Percentiles rank a stretch among this genome's conserved stretches.
Conservation (phyloP, 2,797 vertebrate genomes). For the Antennarius maculatus region DNA sequence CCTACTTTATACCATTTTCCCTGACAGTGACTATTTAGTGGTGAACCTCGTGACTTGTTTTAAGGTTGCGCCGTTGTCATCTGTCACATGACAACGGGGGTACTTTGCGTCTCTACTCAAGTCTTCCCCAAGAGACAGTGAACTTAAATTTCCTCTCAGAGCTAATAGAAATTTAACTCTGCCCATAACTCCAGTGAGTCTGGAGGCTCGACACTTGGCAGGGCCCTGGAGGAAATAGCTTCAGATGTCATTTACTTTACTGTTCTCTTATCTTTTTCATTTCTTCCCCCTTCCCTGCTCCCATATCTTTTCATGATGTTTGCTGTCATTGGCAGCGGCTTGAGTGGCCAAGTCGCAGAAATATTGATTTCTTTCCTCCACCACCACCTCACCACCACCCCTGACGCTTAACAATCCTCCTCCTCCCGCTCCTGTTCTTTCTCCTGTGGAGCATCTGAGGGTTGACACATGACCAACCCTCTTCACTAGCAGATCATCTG, state of each 20-base stretch:
- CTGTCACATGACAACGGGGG: slow-evolving; percentile 76
- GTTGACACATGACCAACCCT: slow-evolving; percentile 62
- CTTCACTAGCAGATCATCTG: slow-evolving; percentile 55
- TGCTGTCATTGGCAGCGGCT: slow-evolving; percentile 82
- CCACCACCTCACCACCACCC: slow-evolving; percentile 4
- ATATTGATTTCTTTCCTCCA: slow-evolving; percentile 79
- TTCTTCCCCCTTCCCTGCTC: slow-evolving; percentile 78
- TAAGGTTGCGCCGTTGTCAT: slow-evolving; percentile 72
- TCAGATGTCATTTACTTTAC: slow-evolving; percentile 87
- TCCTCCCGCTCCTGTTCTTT: slow-evolving; percentile 34
- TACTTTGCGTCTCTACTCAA: slow-evolving; percentile 69
- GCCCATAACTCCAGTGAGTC: slow-evolving; percentile 79
- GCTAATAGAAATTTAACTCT: slow-evolving; percentile 86
- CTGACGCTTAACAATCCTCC: slow-evolving; percentile 23
- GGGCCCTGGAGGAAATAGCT: slow-evolving; percentile 82
- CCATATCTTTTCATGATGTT: slow-evolving; percentile 87
- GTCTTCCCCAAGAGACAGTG: slow-evolving; percentile 70
- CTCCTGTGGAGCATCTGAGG: slow-evolving; percentile 52
- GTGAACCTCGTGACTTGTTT: slow-evolving; percentile 66
- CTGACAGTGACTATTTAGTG: slow-evolving; percentile 71
- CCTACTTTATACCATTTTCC: slow-evolving; percentile 57
- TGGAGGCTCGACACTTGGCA: slow-evolving; percentile 71
- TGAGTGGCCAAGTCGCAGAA: slow-evolving; percentile 79
- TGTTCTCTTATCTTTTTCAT: slow-evolving; percentile 86
- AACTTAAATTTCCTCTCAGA: slow-evolving; percentile 79